phyloP scores from a whole-genome alignment of 2,888 invertebrate species.

The Cantharis lateralis region DNA sequence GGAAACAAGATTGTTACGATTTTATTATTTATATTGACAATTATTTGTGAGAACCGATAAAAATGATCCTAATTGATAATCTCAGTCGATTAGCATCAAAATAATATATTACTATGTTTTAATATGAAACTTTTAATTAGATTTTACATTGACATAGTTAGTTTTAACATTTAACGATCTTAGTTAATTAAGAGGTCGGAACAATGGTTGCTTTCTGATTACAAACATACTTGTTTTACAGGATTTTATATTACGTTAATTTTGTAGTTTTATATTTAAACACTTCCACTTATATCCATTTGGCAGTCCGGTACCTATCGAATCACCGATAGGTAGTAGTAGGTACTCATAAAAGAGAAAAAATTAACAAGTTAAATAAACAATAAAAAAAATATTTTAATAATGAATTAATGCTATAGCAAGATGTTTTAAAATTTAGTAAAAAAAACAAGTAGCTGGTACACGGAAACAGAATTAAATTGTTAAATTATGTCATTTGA shows the following conservation, averaged over 20 bases:
- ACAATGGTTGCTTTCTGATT: background rate
- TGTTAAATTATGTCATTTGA: too few species aligned
- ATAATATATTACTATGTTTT: background rate
- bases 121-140: background rate
- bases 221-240: background rate
- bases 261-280: background rate
- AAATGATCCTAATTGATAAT: background rate
- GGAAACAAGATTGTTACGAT: background rate
- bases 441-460: too few species aligned
- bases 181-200: background rate
- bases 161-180: background rate
- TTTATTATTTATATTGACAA: background rate
- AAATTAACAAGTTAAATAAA: too few species aligned
- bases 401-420: too few species aligned
- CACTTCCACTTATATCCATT: background rate
- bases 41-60: background rate
- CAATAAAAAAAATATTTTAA: too few species aligned
- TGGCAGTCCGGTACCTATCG: background rate
- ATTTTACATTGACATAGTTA: background rate
- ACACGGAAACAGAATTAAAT: too few species aligned
- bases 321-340: background rate
- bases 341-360: too few species aligned
- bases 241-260: background rate
- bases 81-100: background rate
- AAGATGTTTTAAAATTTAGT: too few species aligned